These are phyloP conservation scores for Stenodera caucasica DNA, from an alignment of 2,888 invertebrate species.

Conservation along the genomic window DNA sequence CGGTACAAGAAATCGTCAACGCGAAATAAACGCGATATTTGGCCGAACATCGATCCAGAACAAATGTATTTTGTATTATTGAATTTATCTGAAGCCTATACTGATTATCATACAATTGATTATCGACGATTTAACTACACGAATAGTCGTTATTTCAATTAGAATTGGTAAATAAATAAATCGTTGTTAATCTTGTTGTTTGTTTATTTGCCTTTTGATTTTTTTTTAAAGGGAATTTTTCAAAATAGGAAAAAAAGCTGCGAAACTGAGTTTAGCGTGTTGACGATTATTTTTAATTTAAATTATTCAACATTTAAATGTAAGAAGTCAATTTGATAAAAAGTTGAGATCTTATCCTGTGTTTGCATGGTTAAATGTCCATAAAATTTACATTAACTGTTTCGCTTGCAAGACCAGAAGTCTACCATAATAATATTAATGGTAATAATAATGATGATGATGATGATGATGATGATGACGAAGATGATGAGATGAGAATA, in stretches of 20 bases:
- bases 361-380: slow-evolving; percentile 9
- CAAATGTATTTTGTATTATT: slow-evolving; percentile 59
- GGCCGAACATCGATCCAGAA: slow-evolving; percentile 51
- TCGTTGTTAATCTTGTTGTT: background rate
- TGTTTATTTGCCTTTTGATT: background rate
- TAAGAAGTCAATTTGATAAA: background rate
- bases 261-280: no score
- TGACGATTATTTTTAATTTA: background rate
- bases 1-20: slow-evolving; percentile 25
- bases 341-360: slow-evolving; percentile 5
- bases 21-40: slow-evolving; percentile 40
- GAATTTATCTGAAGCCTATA: slow-evolving; percentile 62
- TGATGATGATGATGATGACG: background rate
- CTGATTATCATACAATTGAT: slow-evolving; percentile 53
- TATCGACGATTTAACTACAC: slow-evolving; percentile 43
- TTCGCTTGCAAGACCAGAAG: slow-evolving; percentile 42
- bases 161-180: slow-evolving; percentile 23
- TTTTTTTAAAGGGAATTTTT: no score
- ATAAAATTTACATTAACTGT: slow-evolving; percentile 11
- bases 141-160: slow-evolving; percentile 34
- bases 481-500: background rate
- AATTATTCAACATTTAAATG: background rate
- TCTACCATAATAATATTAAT: slow-evolving; percentile 30
- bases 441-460: background rate
- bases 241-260: no score